Evolutionary conservation across 1,140 invertebrate genomes (phyloP), one percentile per base, ranked within the genome.

Genomic region (Heliconius eleuchia): DNA sequence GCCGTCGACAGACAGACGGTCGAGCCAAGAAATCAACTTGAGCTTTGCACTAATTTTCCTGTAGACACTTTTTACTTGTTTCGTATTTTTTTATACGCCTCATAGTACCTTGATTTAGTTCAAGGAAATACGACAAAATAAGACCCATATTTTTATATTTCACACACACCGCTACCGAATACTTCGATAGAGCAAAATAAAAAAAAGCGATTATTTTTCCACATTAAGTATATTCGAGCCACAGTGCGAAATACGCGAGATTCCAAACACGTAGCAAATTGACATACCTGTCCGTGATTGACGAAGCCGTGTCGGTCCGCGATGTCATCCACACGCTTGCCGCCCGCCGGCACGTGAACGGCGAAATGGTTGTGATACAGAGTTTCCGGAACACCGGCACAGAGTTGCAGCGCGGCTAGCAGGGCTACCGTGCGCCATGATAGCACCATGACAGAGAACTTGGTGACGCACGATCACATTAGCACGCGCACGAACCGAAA

Each of bases 351-450:
- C 87, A 97, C 95, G 89, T 97, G 96, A 46, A 98, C 96, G 18
- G 97, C 97, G 89, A 98, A 98, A 89, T 98, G 96, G 89, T 98
- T 97, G 88, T 96, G 96, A 89, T 96, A 98, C 85, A 97, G 74
- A 23, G 87, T 74, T 80, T 89, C 86, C 60, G 84, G 87, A 39
- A 87, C 83, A 75, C 79, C 80, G 66, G 81, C 86, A 82, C 87
- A 83, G 42, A 76, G 75, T 72, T 79, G 82, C 70, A 92, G 87
- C 88, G 89, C 87, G 76, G 85, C 88, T 76, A 91, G 85, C 88
- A 92, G 82, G 82, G 87, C 90, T 85, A 92, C 89, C 89, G 82
- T 86, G 85, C 89, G 88, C 92, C 91, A 93, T 91, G 87, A 84
- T 85, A 81, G 55, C 86, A 90, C 86, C 92, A 92, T 92, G 83